Evolutionary conservation across 2,888 invertebrate species (phyloP).

Genomic region (Pandemis heparana): DNA sequence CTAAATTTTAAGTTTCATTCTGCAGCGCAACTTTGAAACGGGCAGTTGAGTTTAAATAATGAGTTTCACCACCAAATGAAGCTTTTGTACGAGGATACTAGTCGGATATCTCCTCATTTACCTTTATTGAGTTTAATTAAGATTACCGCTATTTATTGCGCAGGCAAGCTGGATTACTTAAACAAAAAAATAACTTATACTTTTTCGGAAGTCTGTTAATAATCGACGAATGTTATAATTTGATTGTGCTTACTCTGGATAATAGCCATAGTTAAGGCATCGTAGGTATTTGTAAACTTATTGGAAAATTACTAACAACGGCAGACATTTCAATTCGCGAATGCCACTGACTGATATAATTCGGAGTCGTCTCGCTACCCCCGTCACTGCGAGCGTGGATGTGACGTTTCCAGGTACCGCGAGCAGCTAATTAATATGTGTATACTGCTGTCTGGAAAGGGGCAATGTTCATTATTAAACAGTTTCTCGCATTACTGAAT

Average conservation of each 20-base stretch:
- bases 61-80: background rate
- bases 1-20: background rate
- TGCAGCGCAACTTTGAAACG: background rate
- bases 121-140: background rate
- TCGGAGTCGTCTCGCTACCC: background rate
- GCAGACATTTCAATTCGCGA: background rate
- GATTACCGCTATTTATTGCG: background rate
- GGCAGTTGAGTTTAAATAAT: background rate
- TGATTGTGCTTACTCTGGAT: background rate
- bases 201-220: background rate
- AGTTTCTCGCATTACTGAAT: background rate
- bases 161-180: background rate
- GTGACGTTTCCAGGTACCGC: conserved; percentile 13
- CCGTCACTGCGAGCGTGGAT: background rate
- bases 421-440: conserved; percentile 11
- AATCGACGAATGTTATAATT: background rate
- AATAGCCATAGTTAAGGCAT: background rate
- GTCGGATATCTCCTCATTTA: background rate
- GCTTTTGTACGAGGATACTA: background rate
- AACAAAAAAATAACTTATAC: too few relatives aligned
- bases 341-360: background rate
- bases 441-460: conserved; percentile 2
- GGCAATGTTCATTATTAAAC: conserved; percentile 6
- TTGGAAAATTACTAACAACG: background rate
- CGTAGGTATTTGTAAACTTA: background rate